phyloP scores from a whole-genome alignment of 2,888 invertebrate species.

The Entomobrya multifasciata region DNA sequence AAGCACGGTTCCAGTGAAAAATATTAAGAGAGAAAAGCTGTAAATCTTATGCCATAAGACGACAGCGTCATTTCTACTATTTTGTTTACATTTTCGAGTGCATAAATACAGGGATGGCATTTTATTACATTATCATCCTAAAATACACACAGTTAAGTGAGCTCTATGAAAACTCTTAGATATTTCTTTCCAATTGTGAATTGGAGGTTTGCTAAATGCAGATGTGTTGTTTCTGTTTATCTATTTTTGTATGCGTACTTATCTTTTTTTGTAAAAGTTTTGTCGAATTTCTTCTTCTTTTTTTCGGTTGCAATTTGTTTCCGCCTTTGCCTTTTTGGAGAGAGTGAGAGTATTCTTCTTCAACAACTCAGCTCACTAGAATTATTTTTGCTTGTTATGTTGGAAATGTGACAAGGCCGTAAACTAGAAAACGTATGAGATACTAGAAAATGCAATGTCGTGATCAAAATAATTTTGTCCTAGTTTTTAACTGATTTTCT shows the following conservation, averaged over 20 bases:
- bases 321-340: too few relatives aligned
- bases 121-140: not conserved
- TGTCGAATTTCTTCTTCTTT: too few relatives aligned
- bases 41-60: constrained; percentile 31
- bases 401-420: constrained; percentile 4
- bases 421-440: not conserved
- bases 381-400: not conserved
- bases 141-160: not conserved
- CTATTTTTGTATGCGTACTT: too few relatives aligned
- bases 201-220: too few relatives aligned
- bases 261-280: not conserved
- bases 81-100: constrained; percentile 18
- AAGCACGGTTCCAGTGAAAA: not conserved
- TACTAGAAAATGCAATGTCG: not conserved
- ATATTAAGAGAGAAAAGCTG: constrained; percentile 19
- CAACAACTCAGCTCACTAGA: too few relatives aligned
- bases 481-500: not conserved
- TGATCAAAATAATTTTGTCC: constrained; percentile 4
- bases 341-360: too few relatives aligned
- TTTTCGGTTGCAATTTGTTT: too few relatives aligned
- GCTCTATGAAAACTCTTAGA: not conserved
- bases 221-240: too few relatives aligned
- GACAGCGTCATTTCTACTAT: not conserved
- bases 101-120: not conserved
- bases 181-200: too few relatives aligned